Conservation (phyloP, 2,113 vertebrate species). For the Proterorhinus semilunaris region DNA sequence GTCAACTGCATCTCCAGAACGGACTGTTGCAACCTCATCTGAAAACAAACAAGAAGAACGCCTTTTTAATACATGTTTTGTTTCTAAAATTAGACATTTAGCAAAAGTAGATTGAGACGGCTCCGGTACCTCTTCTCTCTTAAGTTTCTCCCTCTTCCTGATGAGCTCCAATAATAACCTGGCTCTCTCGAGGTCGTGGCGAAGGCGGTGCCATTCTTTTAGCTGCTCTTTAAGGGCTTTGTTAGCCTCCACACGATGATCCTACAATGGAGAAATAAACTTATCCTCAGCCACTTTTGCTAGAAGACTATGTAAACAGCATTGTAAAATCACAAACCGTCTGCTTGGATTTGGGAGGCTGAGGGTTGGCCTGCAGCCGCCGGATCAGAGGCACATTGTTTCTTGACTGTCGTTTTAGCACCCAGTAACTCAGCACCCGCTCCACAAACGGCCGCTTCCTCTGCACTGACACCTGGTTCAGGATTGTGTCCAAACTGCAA, state of each 20-base stretch:
- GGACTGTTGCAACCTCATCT: conserved; percentile 95
- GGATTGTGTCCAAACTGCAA: conserved; percentile 90
- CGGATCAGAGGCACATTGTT: conserved; percentile 93
- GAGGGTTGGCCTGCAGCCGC: conserved; percentile 90
- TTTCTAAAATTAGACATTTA: neutral
- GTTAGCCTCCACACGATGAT: conserved; percentile 81
- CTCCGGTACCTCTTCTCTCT: conserved; percentile 88
- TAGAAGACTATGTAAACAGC: neutral
- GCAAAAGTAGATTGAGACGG: neutral
- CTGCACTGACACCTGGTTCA: conserved; percentile 95
- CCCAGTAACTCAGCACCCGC: conserved; percentile 94
- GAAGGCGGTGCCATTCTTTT: conserved; percentile 96
- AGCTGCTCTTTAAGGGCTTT: conserved; percentile 90
- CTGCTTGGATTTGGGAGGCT: conserved; percentile 81
- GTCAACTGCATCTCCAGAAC: conserved; percentile 91
- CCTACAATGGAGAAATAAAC: conserved; percentile 59
- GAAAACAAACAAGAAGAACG: neutral
- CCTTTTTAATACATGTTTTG: neutral
- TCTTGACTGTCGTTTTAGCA: conserved; percentile 92
- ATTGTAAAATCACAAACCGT: conserved; percentile 66
- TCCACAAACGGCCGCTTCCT: conserved; percentile 94
- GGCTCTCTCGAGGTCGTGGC: conserved; percentile 92
- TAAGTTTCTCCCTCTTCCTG: conserved; percentile 97
- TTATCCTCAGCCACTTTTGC: too few species aligned
- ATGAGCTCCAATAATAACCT: conserved; percentile 94